These are phyloP conservation scores for Heteropelma amictum DNA, from an alignment of 2,888 invertebrate species.

Conservation along the genomic window DNA sequence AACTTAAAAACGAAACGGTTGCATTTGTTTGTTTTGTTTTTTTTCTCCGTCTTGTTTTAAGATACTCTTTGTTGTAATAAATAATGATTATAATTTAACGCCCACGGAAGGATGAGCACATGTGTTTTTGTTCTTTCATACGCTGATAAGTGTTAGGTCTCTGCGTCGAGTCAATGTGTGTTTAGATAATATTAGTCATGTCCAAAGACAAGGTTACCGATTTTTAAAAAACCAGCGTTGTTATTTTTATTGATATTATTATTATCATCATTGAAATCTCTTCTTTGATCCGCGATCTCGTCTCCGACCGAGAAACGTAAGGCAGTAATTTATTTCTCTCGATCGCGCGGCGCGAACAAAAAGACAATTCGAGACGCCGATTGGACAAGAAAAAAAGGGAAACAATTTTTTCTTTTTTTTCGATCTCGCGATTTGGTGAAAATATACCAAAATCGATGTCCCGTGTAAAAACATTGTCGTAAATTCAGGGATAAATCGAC, in stretches of 20 bases:
- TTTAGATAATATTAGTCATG: conserved; percentile 29
- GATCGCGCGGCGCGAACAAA: conserved; percentile 13
- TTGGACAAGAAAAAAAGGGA: too few species aligned
- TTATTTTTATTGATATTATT: not conserved
- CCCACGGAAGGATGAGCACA: conserved; percentile 33
- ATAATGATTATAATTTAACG: conserved; percentile 33
- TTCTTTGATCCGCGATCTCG: not conserved
- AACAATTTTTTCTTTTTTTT: too few species aligned
- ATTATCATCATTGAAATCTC: not conserved
- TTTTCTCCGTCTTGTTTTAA: too few species aligned
- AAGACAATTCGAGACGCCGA: too few species aligned
- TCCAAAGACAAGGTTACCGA: conserved; percentile 53
- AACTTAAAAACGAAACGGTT: conserved; percentile 49
- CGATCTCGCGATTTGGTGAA: conserved; percentile 43
- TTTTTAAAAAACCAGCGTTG: conserved; percentile 32
- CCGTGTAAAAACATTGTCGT: conserved; percentile 30
- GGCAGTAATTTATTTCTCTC: not conserved
- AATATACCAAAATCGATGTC: conserved; percentile 48
- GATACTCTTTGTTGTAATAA: conserved; percentile 44
- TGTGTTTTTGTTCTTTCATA: conserved; percentile 49
- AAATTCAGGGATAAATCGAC: conserved; percentile 33
- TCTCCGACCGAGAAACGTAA: conserved; percentile 11
- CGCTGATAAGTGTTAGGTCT: conserved; percentile 38
- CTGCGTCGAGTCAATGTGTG: conserved; percentile 52
- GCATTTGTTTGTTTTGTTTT: conserved; percentile 51